Base-by-base conservation (phyloP, 2,797 vertebrate genomes). In the Momotus momota region DNA sequence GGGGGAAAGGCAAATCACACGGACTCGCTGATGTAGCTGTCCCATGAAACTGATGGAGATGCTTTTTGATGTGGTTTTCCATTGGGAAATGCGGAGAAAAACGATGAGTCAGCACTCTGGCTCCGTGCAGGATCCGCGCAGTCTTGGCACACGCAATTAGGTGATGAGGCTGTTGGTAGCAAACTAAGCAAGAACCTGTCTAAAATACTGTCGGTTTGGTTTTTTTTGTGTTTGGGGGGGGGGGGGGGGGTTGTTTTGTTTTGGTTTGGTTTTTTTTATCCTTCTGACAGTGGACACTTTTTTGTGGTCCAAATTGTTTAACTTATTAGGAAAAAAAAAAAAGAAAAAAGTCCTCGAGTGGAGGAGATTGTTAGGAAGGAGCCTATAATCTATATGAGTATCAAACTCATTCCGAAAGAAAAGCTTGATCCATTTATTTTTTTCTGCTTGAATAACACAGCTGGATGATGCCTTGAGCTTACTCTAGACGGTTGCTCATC, bases 401-500 rank as follows among this genome's bases (percentile, higher is more conserved):
- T 95, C 88, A 95, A 96, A 97, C 94, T 97, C 85, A 93, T 97
- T 97, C 90, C 48, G 87, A 97, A 97, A 96, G 86, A 94, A 97
- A 97, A 97, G 65, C 95, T 97, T 46, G 74, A 98, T 97, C 95
- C 93, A 95, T 98, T 98, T 97, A 88, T 94, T 97, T 97, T 48
- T 96, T 97, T 93, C 95, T 95, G 81, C 97, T 96, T 97, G 96
- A 97, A 95, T 97, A 98, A 94, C 96, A 97, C 97, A 97, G 95
- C 97, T 98, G 97, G 96, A 86, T 96, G 97, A 97, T 94, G 97
- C 96, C 86, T 96, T 95, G 97, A 96, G 97, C 81, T 97, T 95
- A 88, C 23, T 38, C 95, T 97, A 92, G 97, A 81, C 84, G 46
- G 96, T 82, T 91, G 93, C 97, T 98, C 97, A 98, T 98, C 97